Evolutionary conservation across 2,888 invertebrate species (phyloP).

Genomic region (Dromius quadrimaculatus): DNA sequence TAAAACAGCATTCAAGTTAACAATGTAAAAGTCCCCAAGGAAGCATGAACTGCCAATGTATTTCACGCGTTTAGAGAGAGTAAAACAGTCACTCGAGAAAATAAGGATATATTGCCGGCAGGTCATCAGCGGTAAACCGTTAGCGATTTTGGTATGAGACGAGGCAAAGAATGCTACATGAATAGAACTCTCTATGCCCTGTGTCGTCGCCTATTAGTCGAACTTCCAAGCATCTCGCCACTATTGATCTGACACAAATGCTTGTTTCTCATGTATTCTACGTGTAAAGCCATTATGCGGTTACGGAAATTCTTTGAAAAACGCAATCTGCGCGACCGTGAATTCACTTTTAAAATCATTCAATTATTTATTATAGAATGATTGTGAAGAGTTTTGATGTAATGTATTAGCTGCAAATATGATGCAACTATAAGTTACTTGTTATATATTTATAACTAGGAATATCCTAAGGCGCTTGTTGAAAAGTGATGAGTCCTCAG

Average conservation of each 20-base stretch:
- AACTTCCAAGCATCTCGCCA: constrained; percentile 29
- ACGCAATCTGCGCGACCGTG: constrained; percentile 22
- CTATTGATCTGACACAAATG: constrained; percentile 45
- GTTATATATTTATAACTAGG: no score
- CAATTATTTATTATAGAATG: constrained; percentile 32
- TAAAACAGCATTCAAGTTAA: constrained; percentile 9
- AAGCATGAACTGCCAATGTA: constrained; percentile 13
- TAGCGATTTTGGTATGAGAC: constrained; percentile 20
- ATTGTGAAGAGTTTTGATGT: constrained; percentile 28
- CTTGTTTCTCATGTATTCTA: constrained; percentile 33
- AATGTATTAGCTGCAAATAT: no score
- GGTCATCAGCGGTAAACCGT: constrained; percentile 44
- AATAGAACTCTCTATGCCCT: constrained; percentile 26
- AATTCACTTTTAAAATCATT: constrained; percentile 19
- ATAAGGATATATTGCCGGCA: constrained; percentile 47
- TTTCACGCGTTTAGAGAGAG: constrained; percentile 5
- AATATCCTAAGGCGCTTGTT: no score
- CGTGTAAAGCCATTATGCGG: constrained; percentile 32
- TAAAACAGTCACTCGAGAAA: constrained; percentile 12
- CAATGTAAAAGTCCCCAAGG: constrained; percentile 14
- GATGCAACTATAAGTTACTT: no score
- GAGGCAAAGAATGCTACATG: constrained; percentile 38
- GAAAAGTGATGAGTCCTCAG: no score
- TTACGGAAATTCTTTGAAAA: constrained; percentile 22
- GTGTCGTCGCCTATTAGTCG: constrained; percentile 44